A percentile compares a stretch with the other conserved stretches of the same genome.
These are phyloP conservation scores for Malurus leucopterus DNA, from an alignment of 2,797 vertebrate genomes.

Conservation along the genomic window DNA sequence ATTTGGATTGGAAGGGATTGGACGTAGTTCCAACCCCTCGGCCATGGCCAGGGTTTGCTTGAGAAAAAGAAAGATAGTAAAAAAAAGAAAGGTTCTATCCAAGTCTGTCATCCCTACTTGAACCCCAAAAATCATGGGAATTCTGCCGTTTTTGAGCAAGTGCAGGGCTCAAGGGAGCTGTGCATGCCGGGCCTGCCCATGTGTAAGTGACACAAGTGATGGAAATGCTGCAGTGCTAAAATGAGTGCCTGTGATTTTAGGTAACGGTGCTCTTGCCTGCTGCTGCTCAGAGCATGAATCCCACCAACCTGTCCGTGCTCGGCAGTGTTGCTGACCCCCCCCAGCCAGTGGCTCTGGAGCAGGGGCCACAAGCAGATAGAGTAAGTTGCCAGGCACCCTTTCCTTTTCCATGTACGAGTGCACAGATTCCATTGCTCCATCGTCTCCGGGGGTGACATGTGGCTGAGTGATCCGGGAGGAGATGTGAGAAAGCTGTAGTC, in stretches of 20 bases:
- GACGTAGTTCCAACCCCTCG: not conserved
- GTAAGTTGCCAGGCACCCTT: constrained; percentile 55
- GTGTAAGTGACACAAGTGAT: not conserved
- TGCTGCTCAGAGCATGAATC: constrained; percentile 85
- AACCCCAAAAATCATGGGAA: not conserved
- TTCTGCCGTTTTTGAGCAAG: not conserved
- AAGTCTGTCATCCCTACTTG: not conserved
- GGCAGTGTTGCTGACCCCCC: constrained; percentile 84
- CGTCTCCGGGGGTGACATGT: not conserved
- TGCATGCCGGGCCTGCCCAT: not conserved
- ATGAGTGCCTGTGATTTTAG: constrained; percentile 70
- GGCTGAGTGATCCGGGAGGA: not conserved
- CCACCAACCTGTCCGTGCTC: constrained; percentile 86
- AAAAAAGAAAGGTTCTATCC: not conserved
- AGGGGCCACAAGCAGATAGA: constrained; percentile 80
- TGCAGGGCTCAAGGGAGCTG: not conserved
- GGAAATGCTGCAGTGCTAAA: constrained; percentile 43
- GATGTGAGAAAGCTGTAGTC: not conserved
- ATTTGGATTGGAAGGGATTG: not conserved
- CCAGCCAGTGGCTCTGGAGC: constrained; percentile 80
- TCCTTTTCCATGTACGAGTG: not conserved
- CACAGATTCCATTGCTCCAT: not conserved
- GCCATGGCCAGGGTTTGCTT: not conserved
- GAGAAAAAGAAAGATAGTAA: not conserved
- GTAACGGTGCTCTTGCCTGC: constrained; percentile 88